phyloP scores from a whole-genome alignment of 2,888 invertebrate species.

The Apocheima hispidaria region DNA sequence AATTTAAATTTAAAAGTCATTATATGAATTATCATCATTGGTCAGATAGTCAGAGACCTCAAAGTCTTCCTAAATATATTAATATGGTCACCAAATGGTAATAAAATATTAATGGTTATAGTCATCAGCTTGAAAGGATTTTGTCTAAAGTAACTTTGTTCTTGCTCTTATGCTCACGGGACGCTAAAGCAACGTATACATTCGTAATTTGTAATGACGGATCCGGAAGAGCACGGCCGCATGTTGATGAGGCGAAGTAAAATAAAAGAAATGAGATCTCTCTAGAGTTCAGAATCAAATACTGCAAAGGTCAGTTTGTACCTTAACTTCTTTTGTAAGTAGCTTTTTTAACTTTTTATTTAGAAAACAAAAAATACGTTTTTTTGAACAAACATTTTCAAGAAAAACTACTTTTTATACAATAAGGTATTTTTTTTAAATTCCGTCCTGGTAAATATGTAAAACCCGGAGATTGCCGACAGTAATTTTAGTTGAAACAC shows the following conservation, averaged over 20 bases:
- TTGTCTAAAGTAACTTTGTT: no score
- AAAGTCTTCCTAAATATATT: no score
- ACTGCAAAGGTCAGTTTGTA: constrained; percentile 28
- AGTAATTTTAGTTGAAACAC: not conserved
- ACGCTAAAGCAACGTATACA: constrained; percentile 49
- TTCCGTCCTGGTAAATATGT: not conserved
- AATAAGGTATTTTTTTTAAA: no score
- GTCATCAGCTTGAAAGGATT: no score
- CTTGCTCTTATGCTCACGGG: no score
- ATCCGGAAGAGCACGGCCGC: constrained; percentile 66
- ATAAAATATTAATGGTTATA: no score
- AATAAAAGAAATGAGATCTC: constrained; percentile 45
- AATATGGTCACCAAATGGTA: no score
- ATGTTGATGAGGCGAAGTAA: constrained; percentile 40
- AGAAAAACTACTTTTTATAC: no score
- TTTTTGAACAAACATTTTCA: not conserved
- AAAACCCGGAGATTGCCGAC: not conserved
- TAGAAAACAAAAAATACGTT: not conserved
- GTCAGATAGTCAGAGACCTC: no score
- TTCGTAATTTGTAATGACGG: constrained; percentile 57
- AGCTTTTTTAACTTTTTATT: not conserved
- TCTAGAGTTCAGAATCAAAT: constrained; percentile 35
- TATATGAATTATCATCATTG: no score
- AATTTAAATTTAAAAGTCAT: no score
- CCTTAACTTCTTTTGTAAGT: constrained; percentile 1